Percentiles rank a stretch among this genome's conserved stretches.
Evolutionary conservation across 2,888 invertebrate species (phyloP).

Genomic region (Dexiosoma caninum): DNA sequence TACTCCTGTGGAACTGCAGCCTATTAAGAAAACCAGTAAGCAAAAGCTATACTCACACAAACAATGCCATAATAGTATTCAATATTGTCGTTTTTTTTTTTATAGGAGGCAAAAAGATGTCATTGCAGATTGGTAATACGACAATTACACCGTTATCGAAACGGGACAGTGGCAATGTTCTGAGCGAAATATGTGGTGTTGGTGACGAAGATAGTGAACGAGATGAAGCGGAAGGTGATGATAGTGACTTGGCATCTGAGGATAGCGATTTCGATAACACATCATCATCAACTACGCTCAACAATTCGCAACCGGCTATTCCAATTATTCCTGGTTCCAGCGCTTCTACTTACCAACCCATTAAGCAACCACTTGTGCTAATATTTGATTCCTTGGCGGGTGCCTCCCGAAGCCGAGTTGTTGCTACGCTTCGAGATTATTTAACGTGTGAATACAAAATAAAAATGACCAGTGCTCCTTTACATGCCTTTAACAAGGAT

Average conservation of each 20-base stretch:
- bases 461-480: conserved; percentile 79
- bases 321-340: conserved; percentile 31
- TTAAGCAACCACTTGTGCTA: conserved; percentile 87
- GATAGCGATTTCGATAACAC: conserved; percentile 74
- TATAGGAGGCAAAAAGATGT: conserved; percentile 78
- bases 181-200: conserved; percentile 79
- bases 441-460: conserved; percentile 90
- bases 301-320: conserved; percentile 60
- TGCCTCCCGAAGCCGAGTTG: conserved; percentile 88
- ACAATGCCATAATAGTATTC: neutral
- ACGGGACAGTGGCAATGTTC: conserved; percentile 74
- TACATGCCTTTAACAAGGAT: conserved; percentile 84
- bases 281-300: conserved; percentile 49
- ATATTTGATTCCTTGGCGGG: conserved; percentile 96
- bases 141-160: conserved; percentile 80
- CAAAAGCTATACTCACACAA: neutral
- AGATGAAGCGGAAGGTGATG: conserved; percentile 89
- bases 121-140: conserved; percentile 84
- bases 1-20: conserved; percentile 80
- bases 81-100: neutral
- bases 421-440: conserved; percentile 94
- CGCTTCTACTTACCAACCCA: conserved; percentile 62
- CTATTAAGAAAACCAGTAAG: conserved; percentile 79
- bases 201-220: conserved; percentile 86
- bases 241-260: conserved; percentile 83